Percentiles rank a stretch among this genome's conserved stretches.
Conservation (phyloP, 2,888 invertebrate genomes). For the Hydroisotoma schaefferi region DNA sequence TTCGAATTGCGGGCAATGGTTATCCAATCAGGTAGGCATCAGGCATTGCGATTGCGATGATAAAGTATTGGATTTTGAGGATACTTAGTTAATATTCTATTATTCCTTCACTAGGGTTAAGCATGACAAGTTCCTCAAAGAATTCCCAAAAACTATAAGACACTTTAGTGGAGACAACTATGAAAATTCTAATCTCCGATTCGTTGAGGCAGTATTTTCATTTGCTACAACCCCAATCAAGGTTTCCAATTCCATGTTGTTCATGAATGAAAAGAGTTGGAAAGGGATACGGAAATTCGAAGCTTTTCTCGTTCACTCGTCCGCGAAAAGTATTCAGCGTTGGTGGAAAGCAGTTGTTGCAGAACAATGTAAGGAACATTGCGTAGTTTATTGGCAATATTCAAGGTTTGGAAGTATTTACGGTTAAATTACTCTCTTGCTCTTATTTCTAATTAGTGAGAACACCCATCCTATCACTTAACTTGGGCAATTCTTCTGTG, state of each 20-base stretch:
- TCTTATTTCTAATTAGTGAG: too few relatives aligned
- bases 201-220: slow-evolving; percentile 6
- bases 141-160: not conserved
- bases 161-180: not conserved
- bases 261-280: slow-evolving; percentile 36
- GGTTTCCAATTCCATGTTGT: slow-evolving; percentile 17
- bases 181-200: slow-evolving; percentile 7
- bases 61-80: too few relatives aligned
- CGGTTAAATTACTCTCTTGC: too few relatives aligned
- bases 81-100: too few relatives aligned
- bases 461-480: not conserved
- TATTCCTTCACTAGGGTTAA: slow-evolving; percentile 4
- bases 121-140: not conserved
- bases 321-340: slow-evolving; percentile 27
- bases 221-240: not conserved
- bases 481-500: not conserved
- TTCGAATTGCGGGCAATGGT: slow-evolving; percentile 44
- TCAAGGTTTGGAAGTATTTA: too few relatives aligned
- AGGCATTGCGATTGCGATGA: too few relatives aligned
- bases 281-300: slow-evolving; percentile 28
- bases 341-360: too few relatives aligned
- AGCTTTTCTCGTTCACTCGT: slow-evolving; percentile 2
- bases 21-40: slow-evolving; percentile 42
- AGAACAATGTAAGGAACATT: too few relatives aligned
- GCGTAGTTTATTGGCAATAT: too few relatives aligned